Conservation (phyloP, 2,113 vertebrate species). For the Cynopterus brachyotis region DNA sequence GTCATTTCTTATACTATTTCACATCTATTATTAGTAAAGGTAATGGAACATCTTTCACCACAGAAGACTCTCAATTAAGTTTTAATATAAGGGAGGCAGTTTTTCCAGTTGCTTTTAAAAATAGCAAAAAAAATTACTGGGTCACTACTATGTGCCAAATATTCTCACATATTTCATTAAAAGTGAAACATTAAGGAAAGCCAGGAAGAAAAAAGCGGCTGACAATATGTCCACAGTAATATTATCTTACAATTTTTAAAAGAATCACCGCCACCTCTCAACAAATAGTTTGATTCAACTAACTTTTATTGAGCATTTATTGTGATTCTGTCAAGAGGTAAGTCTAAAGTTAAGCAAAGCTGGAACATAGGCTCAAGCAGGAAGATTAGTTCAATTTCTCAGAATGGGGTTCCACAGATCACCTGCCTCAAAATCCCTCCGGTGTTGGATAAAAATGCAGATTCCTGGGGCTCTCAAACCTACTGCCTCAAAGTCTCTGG, state of each 20-base stretch:
- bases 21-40: conserved; percentile 56
- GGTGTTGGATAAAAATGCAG: not conserved
- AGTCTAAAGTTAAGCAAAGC: not conserved
- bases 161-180: conserved; percentile 53
- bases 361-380: not conserved
- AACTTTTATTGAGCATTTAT: not conserved
- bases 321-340: not conserved
- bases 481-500: not conserved
- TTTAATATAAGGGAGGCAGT: conserved; percentile 47
- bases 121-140: conserved; percentile 54
- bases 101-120: conserved; percentile 63
- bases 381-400: not conserved
- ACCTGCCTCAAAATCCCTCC: not conserved
- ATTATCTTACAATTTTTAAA: not conserved
- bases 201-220: not conserved
- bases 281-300: not conserved
- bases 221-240: not conserved
- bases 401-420: not conserved
- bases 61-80: conserved; percentile 38
- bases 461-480: not conserved
- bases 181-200: conserved; percentile 42
- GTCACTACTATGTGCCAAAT: conserved; percentile 37
- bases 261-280: not conserved
- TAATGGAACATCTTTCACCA: conserved; percentile 33
- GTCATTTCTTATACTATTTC: conserved; percentile 53